Evolutionary conservation across 2,113 vertebrate genomes (phyloP), one percentile per base, ranked within the genome.

Genomic region (Ascaphus truei): DNA sequence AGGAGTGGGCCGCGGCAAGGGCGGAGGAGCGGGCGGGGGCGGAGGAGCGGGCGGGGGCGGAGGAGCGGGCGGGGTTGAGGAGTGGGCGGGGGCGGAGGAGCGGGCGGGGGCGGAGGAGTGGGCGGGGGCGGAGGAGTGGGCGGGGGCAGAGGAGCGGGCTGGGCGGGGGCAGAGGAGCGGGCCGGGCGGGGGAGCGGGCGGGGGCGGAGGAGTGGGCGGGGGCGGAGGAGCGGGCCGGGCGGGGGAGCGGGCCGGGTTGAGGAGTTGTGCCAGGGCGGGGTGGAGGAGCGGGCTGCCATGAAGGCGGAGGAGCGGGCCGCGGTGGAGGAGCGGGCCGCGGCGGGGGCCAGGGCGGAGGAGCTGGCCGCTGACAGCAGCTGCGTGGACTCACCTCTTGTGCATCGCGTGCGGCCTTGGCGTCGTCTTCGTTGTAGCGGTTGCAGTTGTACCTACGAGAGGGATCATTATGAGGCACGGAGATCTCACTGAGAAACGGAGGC

Each of bases 351-450:
- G 12, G 7, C 7, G 7, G 7, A 1, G 7, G 7, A 34, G 7
- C 33, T 34, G 33, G 33, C 2, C 7, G 33, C 12, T 2, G 7
- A 12, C 7, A 12, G 7, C 7, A 6, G 77, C 64, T 27, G 31
- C 68, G 71, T 56, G 65, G 65, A 83, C 89, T 86, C 84, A 97
- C 97, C 94, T 99, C 97, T 84, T 99, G 97, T 43, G 97, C 97
- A 76, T 99, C 97, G 83, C 98, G 92, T 63, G 97, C 97, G 76
- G 97, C 97, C 88, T 99, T 99, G 76, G 97, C 97, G 81, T 99
- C 97, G 77, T 99, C 97, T 87, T 99, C 97, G 74, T 99, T 99
- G 83, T 99, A 99, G 79, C 97, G 95, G 86, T 99, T 99, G 85
- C 97, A 99, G 85, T 99, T 99, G 90, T 98, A 99, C 97, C 97